phyloP scores from a whole-genome alignment of 1,140 invertebrate genomes.

The Diorhabda carinulata region DNA sequence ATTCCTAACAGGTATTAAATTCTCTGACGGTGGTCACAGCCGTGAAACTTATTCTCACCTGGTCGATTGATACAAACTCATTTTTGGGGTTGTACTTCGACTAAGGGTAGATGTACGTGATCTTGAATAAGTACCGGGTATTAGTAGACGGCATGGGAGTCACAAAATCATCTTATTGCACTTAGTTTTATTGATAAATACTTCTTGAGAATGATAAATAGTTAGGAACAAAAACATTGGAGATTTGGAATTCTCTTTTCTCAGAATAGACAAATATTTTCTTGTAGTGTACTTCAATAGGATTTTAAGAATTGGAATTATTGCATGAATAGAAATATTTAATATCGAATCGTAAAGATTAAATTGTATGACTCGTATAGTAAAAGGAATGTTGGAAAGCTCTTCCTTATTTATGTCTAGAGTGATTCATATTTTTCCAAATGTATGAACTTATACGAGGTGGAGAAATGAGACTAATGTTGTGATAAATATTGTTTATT shows the following conservation, averaged over 20 bases:
- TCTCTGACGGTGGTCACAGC: slow-evolving; percentile 3
- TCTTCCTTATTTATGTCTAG: too few species aligned
- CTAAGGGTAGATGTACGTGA: slow-evolving; percentile 17
- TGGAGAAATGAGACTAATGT: too few species aligned
- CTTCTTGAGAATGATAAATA: slow-evolving; percentile 24
- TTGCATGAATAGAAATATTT: too few species aligned
- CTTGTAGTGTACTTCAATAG: too few species aligned
- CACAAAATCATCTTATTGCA: slow-evolving; percentile 18
- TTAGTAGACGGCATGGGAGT: slow-evolving; percentile 18
- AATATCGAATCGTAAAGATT: too few species aligned
- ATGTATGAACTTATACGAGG: too few species aligned
- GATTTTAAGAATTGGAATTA: too few species aligned
- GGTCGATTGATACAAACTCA: slow-evolving; percentile 18
- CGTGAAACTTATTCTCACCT: slow-evolving; percentile 17
- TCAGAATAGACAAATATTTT: too few species aligned
- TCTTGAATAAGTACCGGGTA: slow-evolving; percentile 17
- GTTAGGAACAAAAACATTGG: background rate
- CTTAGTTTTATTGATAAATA: slow-evolving; percentile 4
- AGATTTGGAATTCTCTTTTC: background rate
- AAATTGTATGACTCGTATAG: too few species aligned
- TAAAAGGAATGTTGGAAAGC: too few species aligned
- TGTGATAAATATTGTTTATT: too few species aligned
- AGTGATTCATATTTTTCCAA: too few species aligned
- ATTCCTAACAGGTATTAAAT: slow-evolving; percentile 12
- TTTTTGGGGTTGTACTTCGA: slow-evolving; percentile 7